A percentile compares a stretch with the other conserved stretches of the same genome.
phyloP scores from a whole-genome alignment of 2,888 invertebrate species.

The Plagiodera versicolora region DNA sequence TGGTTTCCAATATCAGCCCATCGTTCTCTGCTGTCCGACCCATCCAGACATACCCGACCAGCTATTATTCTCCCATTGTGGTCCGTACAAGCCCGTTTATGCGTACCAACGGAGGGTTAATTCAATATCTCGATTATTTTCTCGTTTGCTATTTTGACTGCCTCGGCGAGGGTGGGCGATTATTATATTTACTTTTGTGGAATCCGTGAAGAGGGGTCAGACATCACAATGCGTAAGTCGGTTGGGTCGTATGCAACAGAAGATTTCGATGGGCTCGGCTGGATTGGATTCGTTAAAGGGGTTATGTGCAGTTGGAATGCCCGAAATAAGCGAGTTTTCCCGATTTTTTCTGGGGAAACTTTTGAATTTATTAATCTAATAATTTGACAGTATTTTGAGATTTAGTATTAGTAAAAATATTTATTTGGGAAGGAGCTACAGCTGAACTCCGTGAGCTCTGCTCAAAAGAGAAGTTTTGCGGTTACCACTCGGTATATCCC shows the following conservation, averaged over 20 bases:
- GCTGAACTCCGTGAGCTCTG: too few species aligned
- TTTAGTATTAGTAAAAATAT: too few species aligned
- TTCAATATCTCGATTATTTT: constrained; percentile 49
- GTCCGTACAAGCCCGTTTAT: constrained; percentile 27
- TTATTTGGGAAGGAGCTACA: too few species aligned
- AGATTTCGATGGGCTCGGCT: background rate
- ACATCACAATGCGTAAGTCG: constrained; percentile 28
- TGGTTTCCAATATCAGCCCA: background rate
- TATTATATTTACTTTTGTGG: constrained; percentile 10
- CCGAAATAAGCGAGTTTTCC: too few species aligned
- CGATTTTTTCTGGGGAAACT: too few species aligned
- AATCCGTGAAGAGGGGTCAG: constrained; percentile 15
- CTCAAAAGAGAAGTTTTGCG: too few species aligned
- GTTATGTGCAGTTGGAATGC: too few species aligned
- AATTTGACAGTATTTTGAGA: too few species aligned
- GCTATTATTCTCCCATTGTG: constrained; percentile 26
- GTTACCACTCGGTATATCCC: too few species aligned
- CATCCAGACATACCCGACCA: background rate
- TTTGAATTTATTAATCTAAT: too few species aligned
- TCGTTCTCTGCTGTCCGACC: background rate
- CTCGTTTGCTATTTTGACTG: constrained; percentile 49
- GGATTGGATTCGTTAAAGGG: too few species aligned
- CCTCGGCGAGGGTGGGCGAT: constrained; percentile 38
- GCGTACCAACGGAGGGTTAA: constrained; percentile 34
- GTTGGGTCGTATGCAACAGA: constrained; percentile 28